Percentiles rank a stretch among this genome's conserved stretches.
Conservation (phyloP, 2,797 vertebrate species). For the Urophycis tenuis region DNA sequence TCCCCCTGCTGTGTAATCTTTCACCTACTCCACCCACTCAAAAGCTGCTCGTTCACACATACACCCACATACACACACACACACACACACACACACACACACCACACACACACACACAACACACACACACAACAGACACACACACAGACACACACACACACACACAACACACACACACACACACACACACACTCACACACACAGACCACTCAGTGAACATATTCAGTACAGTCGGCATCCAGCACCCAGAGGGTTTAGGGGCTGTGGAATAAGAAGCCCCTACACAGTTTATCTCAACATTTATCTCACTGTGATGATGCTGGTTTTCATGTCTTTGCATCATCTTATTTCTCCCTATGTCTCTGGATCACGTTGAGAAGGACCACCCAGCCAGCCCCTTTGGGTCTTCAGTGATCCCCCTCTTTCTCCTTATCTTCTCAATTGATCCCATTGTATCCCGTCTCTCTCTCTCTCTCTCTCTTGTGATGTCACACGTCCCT, state of each 20-base stretch:
- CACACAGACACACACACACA: not conserved
- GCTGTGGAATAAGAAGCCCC: not conserved
- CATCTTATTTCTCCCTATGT: not conserved
- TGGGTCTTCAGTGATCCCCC: no score
- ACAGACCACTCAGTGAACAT: not conserved
- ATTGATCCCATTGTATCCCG: no score
- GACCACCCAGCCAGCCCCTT: no score
- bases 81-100: not conserved
- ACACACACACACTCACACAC: no score
- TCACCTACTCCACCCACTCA: conserved; percentile 35
- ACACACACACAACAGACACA: no score
- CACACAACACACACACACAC: not conserved
- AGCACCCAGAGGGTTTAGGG: not conserved
- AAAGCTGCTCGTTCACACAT: not conserved
- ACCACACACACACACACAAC: not conserved
- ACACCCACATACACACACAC: no score
- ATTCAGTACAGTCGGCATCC: not conserved
- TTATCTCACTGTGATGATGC: not conserved
- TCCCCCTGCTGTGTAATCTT: conserved; percentile 51
- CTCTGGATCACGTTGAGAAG: not conserved
- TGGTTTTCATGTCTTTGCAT: not conserved
- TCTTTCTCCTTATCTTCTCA: no score
- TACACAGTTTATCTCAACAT: not conserved
- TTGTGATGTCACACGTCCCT: no score
- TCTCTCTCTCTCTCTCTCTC: no score